Conservation (phyloP, 2,797 vertebrate genomes). For the Sphaeramia orbicularis region DNA sequence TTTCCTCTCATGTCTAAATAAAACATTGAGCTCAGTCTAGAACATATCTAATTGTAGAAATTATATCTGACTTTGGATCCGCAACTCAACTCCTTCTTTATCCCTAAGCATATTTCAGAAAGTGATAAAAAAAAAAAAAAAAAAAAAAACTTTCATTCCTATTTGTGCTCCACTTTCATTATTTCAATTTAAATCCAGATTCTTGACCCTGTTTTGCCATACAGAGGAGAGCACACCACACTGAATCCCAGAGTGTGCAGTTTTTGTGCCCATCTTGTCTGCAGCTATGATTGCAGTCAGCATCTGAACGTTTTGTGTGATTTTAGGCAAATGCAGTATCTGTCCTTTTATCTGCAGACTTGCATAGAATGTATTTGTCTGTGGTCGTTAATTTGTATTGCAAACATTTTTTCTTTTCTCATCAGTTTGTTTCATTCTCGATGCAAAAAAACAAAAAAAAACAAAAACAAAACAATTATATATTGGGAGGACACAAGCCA, state of each 20-base stretch:
- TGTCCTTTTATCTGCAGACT: conserved; percentile 34
- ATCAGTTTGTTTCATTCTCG: conserved; percentile 1
- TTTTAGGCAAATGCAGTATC: conserved; percentile 23
- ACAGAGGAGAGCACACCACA: conserved; percentile 7
- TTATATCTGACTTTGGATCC: conserved; percentile 54
- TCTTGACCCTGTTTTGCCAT: conserved; percentile 33
- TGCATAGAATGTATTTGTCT: conserved; percentile 36
- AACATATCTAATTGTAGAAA: conserved; percentile 62
- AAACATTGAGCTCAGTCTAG: conserved; percentile 39
- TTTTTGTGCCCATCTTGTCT: conserved; percentile 16
- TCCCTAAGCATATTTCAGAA: conserved; percentile 55
- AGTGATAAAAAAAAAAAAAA: conserved; percentile 31
- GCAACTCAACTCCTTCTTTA: conserved; percentile 21
- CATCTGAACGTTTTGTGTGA: conserved; percentile 13
- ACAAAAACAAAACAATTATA: too few species aligned
- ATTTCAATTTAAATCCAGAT: conserved; percentile 65
- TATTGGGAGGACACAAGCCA: too few species aligned
- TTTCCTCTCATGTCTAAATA: conserved; percentile 62
- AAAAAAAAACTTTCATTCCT: background rate
- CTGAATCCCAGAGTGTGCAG: background rate
- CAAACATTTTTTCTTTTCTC: conserved; percentile 31
- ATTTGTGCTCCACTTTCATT: conserved; percentile 61
- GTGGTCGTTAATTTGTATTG: conserved; percentile 22
- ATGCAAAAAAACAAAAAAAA: too few species aligned
- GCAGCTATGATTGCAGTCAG: conserved; percentile 36